Conservation (phyloP, 2,888 invertebrate species). For the Thalpophila matura region DNA sequence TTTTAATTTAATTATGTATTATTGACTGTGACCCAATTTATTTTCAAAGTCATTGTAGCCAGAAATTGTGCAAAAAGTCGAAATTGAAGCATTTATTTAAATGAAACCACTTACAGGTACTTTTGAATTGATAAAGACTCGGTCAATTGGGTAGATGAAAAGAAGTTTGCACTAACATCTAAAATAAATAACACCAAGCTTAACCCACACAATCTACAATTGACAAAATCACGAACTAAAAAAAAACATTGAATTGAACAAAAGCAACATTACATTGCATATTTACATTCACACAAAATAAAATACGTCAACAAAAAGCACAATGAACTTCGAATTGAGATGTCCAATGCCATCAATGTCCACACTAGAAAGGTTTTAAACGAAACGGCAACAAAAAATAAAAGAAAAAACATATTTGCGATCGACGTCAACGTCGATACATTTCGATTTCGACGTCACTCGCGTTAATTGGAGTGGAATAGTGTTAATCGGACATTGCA, state of each 20-base stretch:
- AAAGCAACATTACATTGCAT: constrained; percentile 18
- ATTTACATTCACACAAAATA: constrained; percentile 8
- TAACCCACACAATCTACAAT: background rate
- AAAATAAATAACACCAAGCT: background rate
- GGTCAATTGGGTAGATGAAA: too few relatives aligned
- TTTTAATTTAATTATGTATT: background rate
- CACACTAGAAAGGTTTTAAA: constrained; percentile 42
- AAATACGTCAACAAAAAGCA: constrained; percentile 31
- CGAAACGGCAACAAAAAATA: constrained; percentile 26
- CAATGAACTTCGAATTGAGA: constrained; percentile 53
- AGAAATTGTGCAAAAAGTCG: too few relatives aligned
- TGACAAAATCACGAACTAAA: background rate
- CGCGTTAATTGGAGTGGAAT: constrained; percentile 56
- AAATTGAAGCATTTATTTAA: too few relatives aligned
- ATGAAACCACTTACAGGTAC: too few relatives aligned
- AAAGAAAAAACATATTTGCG: constrained; percentile 14
- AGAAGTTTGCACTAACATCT: too few relatives aligned
- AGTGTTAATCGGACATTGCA: constrained; percentile 46
- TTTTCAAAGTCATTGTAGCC: too few relatives aligned
- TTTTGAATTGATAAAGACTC: too few relatives aligned
- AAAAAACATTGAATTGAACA: constrained; percentile 4
- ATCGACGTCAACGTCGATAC: constrained; percentile 43
- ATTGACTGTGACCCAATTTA: too few relatives aligned
- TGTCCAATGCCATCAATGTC: constrained; percentile 37
- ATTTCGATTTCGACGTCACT: constrained; percentile 39